A percentile compares a stretch with the other conserved stretches of the same genome.
These are phyloP conservation scores for Montipora sp. DNA, from an alignment of 64 coral and sea anemone genomes.

Conservation along the genomic window DNA sequence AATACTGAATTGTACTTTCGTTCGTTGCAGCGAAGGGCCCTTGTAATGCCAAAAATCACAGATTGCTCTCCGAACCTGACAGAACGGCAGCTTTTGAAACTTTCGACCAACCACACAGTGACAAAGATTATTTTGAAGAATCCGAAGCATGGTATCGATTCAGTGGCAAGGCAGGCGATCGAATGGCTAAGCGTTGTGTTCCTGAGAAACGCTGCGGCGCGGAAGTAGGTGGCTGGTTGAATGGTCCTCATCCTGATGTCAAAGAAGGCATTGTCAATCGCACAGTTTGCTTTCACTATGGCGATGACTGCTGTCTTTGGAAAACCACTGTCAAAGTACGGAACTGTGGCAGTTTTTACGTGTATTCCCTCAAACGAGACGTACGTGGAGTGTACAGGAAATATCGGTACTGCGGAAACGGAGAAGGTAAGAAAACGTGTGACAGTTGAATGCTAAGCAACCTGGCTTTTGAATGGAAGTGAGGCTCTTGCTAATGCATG, in stretches of 20 bases:
- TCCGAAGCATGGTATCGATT: constrained; percentile 14
- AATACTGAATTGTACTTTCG: neutral
- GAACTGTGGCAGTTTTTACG: constrained; percentile 5
- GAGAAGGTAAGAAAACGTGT: neutral
- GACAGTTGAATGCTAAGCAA: no score
- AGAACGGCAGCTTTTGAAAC: neutral
- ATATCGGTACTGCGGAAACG: constrained; percentile 20
- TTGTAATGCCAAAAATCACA: neutral
- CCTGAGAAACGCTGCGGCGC: neutral
- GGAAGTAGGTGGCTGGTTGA: neutral
- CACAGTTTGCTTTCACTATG: constrained; percentile 22
- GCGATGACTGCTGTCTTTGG: neutral
- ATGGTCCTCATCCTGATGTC: neutral
- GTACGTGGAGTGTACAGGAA: neutral
- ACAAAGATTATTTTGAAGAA: neutral
- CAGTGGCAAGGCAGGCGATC: neutral
- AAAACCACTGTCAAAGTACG: neutral
- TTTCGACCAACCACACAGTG: neutral
- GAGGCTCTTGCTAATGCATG: no score
- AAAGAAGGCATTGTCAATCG: constrained; percentile 11
- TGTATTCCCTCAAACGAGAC: neutral
- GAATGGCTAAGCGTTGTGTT: constrained; percentile 4
- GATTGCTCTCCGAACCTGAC: neutral
- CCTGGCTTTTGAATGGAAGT: no score
- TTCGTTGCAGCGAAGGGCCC: neutral